Evolutionary conservation across 1,140 invertebrate species (phyloP).

Genomic region (Drosophila paulistorum): DNA sequence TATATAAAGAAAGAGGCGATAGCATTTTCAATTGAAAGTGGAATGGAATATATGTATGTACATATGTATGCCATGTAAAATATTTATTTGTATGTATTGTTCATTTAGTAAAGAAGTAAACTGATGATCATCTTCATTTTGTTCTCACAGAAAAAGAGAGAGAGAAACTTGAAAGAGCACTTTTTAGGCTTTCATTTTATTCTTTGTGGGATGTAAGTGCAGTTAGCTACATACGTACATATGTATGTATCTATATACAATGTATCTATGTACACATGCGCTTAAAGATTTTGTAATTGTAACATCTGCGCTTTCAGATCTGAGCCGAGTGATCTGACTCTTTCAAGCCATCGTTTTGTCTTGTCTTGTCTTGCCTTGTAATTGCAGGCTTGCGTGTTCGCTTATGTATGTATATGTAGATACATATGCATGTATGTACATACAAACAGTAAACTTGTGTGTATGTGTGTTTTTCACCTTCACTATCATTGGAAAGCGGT

Average conservation of each 20-base stretch:
- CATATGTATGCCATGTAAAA: slow-evolving; percentile 4
- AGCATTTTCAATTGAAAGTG: slow-evolving; percentile 23
- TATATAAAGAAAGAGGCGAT: slow-evolving; percentile 20
- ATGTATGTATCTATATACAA: slow-evolving; percentile 12
- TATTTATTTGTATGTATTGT: not conserved
- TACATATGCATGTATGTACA: not conserved
- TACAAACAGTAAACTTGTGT: no score
- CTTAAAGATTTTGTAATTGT: slow-evolving; percentile 32
- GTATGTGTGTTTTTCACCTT: slow-evolving; percentile 56
- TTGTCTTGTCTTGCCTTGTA: slow-evolving; percentile 29
- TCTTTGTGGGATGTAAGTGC: not conserved
- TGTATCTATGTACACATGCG: slow-evolving; percentile 3
- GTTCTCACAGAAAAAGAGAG: not conserved
- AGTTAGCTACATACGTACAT: not conserved
- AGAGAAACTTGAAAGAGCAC: not conserved
- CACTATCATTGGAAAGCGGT: slow-evolving; percentile 65
- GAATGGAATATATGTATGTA: slow-evolving; percentile 13
- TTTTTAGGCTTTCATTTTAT: slow-evolving; percentile 1
- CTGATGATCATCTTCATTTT: not conserved
- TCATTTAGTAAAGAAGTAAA: not conserved
- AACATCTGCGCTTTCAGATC: slow-evolving; percentile 45
- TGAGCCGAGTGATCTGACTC: slow-evolving; percentile 3
- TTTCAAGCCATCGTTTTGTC: slow-evolving; percentile 33
- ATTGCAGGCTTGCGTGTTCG: slow-evolving; percentile 22
- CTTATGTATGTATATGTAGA: not conserved